Percentiles rank a stretch among this genome's conserved stretches.
phyloP scores from a whole-genome alignment of 2,888 invertebrate species.

The Aporophyla lueneburgensis region DNA sequence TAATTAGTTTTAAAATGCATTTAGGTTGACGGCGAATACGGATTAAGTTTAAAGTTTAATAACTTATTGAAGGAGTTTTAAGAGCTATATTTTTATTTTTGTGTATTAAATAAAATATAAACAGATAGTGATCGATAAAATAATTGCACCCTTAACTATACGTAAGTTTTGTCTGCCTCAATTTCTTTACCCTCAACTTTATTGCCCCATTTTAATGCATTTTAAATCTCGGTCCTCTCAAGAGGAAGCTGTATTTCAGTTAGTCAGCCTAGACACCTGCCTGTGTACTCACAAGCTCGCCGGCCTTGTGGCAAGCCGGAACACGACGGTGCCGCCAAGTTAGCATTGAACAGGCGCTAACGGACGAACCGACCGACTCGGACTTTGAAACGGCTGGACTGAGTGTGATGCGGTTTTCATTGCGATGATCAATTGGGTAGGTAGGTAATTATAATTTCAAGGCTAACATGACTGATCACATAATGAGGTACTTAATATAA shows the following conservation, averaged over 20 bases:
- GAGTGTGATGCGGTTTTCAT: slow-evolving; percentile 25
- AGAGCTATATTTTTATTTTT: neutral
- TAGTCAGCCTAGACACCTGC: slow-evolving; percentile 70
- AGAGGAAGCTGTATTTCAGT: slow-evolving; percentile 48
- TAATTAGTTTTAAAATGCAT: slow-evolving; percentile 22
- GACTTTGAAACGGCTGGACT: slow-evolving; percentile 9
- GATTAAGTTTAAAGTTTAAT: neutral
- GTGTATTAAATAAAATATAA: neutral
- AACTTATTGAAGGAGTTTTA: neutral
- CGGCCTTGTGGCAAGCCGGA: slow-evolving; percentile 67
- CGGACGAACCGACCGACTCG: slow-evolving; percentile 28
- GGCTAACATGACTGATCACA: neutral
- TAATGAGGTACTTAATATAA: neutral
- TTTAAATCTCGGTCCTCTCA: slow-evolving; percentile 39
- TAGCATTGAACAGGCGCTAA: slow-evolving; percentile 66
- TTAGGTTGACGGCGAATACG: slow-evolving; percentile 23
- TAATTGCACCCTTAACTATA: neutral
- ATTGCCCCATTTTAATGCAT: neutral
- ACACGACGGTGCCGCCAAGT: slow-evolving; percentile 59
- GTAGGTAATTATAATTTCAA: neutral
- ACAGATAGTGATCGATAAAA: neutral
- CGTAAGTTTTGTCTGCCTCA: too few species aligned
- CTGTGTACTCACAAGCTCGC: slow-evolving; percentile 30
- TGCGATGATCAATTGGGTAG: neutral
- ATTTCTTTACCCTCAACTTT: neutral